Base-by-base conservation (phyloP, 2,797 vertebrate genomes). In the Characodon lateralis region DNA sequence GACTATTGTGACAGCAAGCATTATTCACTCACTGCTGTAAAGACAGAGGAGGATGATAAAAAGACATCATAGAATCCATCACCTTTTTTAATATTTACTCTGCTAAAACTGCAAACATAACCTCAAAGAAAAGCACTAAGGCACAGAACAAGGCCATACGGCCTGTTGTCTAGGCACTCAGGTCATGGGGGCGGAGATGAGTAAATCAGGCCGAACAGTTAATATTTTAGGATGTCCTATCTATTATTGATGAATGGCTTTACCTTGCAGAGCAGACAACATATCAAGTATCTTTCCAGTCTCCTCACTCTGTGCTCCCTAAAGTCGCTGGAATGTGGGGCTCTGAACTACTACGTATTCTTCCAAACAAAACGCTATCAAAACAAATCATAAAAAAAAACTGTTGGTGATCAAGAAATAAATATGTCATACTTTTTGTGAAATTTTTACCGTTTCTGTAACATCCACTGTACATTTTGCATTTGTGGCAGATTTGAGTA, bases 151-250 rank as follows among this genome's bases (percentile, higher is more conserved):
- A 78, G 56, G 43, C 65, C 77, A 66, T 74, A 77, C 72, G 76
- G 82, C 55, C 78, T 85, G 84, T 81, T 88, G 78, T 85, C 78
- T 83, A 89, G 89, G 89, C 91, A 90, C 78, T 88, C 85, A 71
- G 89, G 89, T 86, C 85, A 88, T 56, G 83, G 82, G 81, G 80
- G 81, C 72, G 78, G 69, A 78, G 92, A 78, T 80, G 83, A 84
- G 88, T 93, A 95, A 95, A 95, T 95, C 95, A 94, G 94, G 94
- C 93, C 93, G 90, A 94, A 95, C 35, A 31, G 88, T 96, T 93
- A 96, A 96, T 96, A 96, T 96, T 96, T 96, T 81, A 96, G 89
- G 84, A 91, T 81, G 83, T 79, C 89, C 94, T 93, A 95, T 96
- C 56, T 83, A 96, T 96, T 94, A 96, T 96, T 95, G 85, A 96